Percentiles rank a stretch among this genome's conserved stretches.
phyloP scores from a whole-genome alignment of 2,888 invertebrate species.

The Epinotia demarniana region DNA sequence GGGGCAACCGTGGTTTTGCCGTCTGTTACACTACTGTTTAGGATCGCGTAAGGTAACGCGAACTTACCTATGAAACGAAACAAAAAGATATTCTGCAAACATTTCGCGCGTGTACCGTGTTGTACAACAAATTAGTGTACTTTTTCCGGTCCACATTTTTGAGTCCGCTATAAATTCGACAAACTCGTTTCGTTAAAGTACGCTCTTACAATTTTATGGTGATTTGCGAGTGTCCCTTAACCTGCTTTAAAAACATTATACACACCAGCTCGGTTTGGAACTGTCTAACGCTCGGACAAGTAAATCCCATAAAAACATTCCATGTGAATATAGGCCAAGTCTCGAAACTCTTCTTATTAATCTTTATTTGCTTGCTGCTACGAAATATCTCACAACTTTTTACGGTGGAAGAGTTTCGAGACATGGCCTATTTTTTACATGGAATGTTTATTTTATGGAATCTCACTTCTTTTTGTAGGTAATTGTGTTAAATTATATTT shows the following conservation, averaged over 20 bases:
- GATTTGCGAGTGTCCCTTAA: slow-evolving; percentile 22
- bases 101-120: background rate
- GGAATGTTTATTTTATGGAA: too few species aligned
- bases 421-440: too few species aligned
- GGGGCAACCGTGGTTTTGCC: background rate
- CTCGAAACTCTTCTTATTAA: too few species aligned
- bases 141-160: background rate
- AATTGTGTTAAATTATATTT: too few species aligned
- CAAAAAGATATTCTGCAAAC: background rate
- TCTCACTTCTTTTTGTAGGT: too few species aligned
- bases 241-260: slow-evolving; percentile 41
- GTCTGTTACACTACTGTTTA: background rate
- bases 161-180: background rate
- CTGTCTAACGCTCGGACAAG: slow-evolving; percentile 29
- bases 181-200: slow-evolving; percentile 23
- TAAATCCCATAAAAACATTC: slow-evolving; percentile 1
- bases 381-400: too few species aligned
- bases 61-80: background rate
- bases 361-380: too few species aligned
- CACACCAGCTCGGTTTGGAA: slow-evolving; percentile 20
- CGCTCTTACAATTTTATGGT: slow-evolving; percentile 21
- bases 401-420: too few species aligned
- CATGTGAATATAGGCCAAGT: too few species aligned
- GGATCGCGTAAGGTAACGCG: background rate
- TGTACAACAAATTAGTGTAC: background rate